A percentile compares a stretch with the other conserved stretches of the same genome.
These are phyloP conservation scores for Agrypnia vestita DNA, from an alignment of 1,140 invertebrate species.

Conservation along the genomic window DNA sequence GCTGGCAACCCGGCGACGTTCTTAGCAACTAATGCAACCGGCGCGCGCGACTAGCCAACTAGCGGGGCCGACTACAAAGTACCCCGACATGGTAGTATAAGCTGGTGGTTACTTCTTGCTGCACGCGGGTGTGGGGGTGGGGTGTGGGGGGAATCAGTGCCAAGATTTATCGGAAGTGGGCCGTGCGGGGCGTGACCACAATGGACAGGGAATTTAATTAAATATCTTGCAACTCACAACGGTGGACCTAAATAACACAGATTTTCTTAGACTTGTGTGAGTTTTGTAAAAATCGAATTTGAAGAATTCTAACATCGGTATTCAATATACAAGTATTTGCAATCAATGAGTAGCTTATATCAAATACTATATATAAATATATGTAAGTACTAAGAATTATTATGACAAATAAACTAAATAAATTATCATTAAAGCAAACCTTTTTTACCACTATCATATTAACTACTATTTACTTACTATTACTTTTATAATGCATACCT, in stretches of 20 bases:
- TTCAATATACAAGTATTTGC: too few relatives aligned
- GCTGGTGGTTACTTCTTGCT: conserved; percentile 47
- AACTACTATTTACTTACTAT: too few relatives aligned
- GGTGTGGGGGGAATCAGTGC: conserved; percentile 44
- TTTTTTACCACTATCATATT: too few relatives aligned
- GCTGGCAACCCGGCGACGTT: conserved; percentile 56
- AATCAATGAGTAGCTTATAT: too few relatives aligned
- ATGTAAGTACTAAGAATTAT: too few relatives aligned
- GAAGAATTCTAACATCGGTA: too few relatives aligned
- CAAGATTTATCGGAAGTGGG: conserved; percentile 59
- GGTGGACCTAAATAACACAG: conserved; percentile 4
- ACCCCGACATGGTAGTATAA: conserved; percentile 37
- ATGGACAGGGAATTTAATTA: conserved; percentile 54
- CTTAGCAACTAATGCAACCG: conserved; percentile 53
- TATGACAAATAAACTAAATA: too few relatives aligned
- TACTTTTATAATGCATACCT: too few relatives aligned
- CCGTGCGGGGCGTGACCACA: conserved; percentile 45
- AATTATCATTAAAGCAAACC: too few relatives aligned
- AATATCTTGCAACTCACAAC: conserved; percentile 38
- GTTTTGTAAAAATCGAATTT: too few relatives aligned
- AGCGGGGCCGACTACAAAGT: not conserved
- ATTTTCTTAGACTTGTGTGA: not conserved
- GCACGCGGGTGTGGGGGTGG: not conserved
- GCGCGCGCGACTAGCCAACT: conserved; percentile 38
- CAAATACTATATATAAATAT: too few relatives aligned